These are phyloP conservation scores for Protobothrops flavoviridis DNA, from an alignment of 2,113 vertebrate genomes.

Conservation along the genomic window DNA sequence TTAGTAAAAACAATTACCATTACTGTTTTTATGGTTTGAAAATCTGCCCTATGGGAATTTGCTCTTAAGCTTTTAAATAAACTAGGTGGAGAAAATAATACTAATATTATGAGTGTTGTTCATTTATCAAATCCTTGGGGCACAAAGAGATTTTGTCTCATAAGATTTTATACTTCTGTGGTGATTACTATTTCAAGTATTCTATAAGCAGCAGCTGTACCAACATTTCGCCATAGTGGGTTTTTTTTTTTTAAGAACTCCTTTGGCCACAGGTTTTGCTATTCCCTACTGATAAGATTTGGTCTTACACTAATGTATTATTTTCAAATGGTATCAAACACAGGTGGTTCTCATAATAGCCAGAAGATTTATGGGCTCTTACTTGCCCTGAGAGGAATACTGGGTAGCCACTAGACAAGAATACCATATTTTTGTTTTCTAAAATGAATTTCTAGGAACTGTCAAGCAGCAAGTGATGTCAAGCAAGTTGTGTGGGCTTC, in stretches of 20 bases:
- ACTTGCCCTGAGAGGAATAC: not conserved
- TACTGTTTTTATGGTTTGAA: not conserved
- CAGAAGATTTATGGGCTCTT: not conserved
- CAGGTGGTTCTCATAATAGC: not conserved
- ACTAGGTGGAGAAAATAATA: not conserved
- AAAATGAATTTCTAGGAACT: not conserved
- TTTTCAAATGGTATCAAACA: not conserved
- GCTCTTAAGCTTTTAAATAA: conserved; percentile 18
- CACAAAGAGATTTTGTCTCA: not conserved
- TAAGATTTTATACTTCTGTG: not conserved
- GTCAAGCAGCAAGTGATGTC: conserved; percentile 1
- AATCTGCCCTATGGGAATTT: not conserved
- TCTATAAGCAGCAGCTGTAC: not conserved
- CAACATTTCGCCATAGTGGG: not conserved
- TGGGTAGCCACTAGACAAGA: not conserved
- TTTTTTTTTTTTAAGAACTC: not conserved
- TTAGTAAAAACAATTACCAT: conserved; percentile 13
- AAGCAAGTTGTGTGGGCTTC: conserved; percentile 16
- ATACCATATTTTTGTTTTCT: not conserved
- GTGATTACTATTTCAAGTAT: not conserved
- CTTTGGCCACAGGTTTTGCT: not conserved
- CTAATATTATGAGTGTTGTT: not conserved
- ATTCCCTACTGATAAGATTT: not conserved
- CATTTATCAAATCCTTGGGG: not conserved
- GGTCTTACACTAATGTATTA: not conserved